A percentile compares a stretch with the other conserved stretches of the same genome.
Evolutionary conservation across 2,113 vertebrate species (phyloP).

Genomic region (Prolemur simus): DNA sequence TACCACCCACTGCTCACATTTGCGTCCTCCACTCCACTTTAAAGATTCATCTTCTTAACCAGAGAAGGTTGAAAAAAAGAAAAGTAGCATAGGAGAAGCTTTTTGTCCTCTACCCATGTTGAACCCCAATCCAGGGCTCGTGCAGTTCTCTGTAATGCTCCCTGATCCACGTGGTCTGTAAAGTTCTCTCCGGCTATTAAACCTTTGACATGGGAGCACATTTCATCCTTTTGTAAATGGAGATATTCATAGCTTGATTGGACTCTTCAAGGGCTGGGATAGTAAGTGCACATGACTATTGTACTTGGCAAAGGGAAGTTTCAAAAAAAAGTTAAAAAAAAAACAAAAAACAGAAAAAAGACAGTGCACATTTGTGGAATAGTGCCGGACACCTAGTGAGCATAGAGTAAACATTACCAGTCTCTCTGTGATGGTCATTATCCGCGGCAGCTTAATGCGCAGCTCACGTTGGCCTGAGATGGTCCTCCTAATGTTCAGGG

Average conservation of each 20-base stretch:
- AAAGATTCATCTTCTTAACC: not conserved
- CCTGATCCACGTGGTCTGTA: not conserved
- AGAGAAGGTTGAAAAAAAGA: not conserved
- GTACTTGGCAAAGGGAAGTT: no score
- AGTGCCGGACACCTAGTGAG: no score
- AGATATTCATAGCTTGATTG: not conserved
- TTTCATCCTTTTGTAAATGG: not conserved
- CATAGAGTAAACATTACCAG: not conserved
- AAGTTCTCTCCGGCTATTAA: rapidly evolving
- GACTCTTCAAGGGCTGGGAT: not conserved
- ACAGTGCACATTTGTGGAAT: no score
- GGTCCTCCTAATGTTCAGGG: not conserved
- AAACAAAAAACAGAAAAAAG: no score
- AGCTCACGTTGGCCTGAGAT: not conserved
- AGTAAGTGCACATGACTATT: no score
- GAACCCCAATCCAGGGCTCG: not conserved
- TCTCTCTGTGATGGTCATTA: not conserved
- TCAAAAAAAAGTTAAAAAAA: no score
- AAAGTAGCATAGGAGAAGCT: no score
- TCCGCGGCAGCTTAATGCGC: not conserved
- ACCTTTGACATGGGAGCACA: not conserved
- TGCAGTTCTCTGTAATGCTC: not conserved
- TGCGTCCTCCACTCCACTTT: not conserved
- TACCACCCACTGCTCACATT: no score
- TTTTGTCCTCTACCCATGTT: not conserved